Percentiles rank a stretch among this genome's conserved stretches.
Evolutionary conservation across 2,113 vertebrate species (phyloP).

Genomic region (Nanorana parkeri): DNA sequence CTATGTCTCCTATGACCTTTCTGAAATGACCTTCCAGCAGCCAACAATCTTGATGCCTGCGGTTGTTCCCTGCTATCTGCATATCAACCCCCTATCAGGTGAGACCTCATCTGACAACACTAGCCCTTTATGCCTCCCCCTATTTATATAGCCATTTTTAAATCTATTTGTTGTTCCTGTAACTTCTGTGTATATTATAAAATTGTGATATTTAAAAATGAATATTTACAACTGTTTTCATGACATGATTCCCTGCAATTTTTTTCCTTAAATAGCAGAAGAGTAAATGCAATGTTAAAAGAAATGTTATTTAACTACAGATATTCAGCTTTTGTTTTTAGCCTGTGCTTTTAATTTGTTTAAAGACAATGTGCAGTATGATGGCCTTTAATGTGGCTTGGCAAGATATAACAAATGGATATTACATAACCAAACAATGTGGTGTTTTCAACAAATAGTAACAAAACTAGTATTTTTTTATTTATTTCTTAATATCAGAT

Average conservation of each 20-base stretch:
- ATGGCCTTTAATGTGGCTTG: slow-evolving; percentile 40
- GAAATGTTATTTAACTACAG: slow-evolving; percentile 12
- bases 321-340: slow-evolving; percentile 30
- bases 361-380: slow-evolving; percentile 19
- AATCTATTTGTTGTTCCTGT: too few species aligned
- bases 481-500: background rate
- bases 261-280: background rate
- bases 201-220: too few species aligned
- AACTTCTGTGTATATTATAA: too few species aligned
- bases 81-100: too few species aligned
- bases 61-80: too few species aligned
- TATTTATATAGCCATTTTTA: too few species aligned
- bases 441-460: slow-evolving; percentile 2
- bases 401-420: slow-evolving; percentile 10
- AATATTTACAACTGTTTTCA: too few species aligned
- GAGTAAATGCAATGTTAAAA: background rate
- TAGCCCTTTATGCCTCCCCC: too few species aligned
- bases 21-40: too few species aligned
- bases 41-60: too few species aligned
- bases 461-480: background rate
- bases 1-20: too few species aligned
- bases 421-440: slow-evolving; percentile 9
- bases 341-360: slow-evolving; percentile 16
- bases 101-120: too few species aligned
- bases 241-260: background rate